Base-by-base conservation (phyloP, 2,888 invertebrate species). In the Orgyia antiqua region DNA sequence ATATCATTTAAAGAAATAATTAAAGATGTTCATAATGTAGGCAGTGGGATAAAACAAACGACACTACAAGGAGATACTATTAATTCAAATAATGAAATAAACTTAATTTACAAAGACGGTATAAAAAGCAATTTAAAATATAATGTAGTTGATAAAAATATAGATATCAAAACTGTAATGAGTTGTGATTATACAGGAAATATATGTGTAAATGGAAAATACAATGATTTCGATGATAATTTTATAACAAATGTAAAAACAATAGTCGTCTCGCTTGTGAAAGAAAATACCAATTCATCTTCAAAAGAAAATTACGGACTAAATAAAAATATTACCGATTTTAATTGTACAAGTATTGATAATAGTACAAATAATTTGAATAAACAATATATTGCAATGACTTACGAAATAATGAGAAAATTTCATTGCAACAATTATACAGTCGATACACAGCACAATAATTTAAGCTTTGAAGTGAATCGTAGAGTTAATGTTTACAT, bases 331-430 rank as follows among this genome's bases (percentile, higher is more conserved):
- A 12, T 10, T n/a, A 10, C 10, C 4, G 6, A 25, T 20, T 25
- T 29, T 10, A 25, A 33, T 4, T 33, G 33, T 12, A 11, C 24
- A 7, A 19, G 17, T 13, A 10, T 8, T 18, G 12, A n/a, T 19
- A 13, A 13, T 18, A 18, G 18, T 13, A n/a, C 12, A 13, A 12
- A 24, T 27, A 10, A 23, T 2, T 8, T 10, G 10, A 10, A 11
- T 7, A 9, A 15, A 4, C 8, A 13, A 12, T 20, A n/a, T 2
- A 25, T 11, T 20, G 8, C 7, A 5, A 10, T 29, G 7, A 20
- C 23, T 4, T 21, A 20, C 11, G 12, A 11, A 10, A 17, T 33
- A 11, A 4, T 33, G n/a, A 24, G 8, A 17, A 12, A 24, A 9
- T 28, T 20, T 10, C 9, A 10, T 7, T 33, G 33, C 27, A 20